phyloP scores from a whole-genome alignment of 2,888 invertebrate genomes.

The Archaeoteleia sp. region DNA sequence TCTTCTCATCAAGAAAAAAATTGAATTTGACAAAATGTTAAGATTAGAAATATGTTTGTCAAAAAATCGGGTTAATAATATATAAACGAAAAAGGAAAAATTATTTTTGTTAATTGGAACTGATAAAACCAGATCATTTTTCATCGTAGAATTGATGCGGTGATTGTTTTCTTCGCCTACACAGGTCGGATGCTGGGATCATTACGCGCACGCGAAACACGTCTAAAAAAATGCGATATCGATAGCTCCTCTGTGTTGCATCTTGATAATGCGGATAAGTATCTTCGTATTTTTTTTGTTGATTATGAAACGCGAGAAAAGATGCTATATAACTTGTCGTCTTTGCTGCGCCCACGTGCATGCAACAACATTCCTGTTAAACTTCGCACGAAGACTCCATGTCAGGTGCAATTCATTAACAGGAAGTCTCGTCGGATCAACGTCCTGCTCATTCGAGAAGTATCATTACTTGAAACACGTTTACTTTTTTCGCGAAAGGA shows the following conservation, averaged over 20 bases:
- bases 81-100: no score
- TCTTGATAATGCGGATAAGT: slow-evolving; percentile 26
- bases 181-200: slow-evolving; percentile 11
- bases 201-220: slow-evolving; percentile 22
- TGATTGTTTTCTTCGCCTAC: slow-evolving; percentile 27
- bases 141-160: slow-evolving; percentile 13
- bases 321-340: slow-evolving; percentile 39
- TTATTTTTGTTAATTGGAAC: no score
- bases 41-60: no score
- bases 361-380: slow-evolving; percentile 39
- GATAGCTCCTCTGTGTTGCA: slow-evolving; percentile 20
- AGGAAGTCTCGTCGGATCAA: slow-evolving; percentile 50
- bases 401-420: slow-evolving; percentile 52
- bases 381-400: slow-evolving; percentile 44
- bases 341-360: slow-evolving; percentile 48
- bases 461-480: slow-evolving; percentile 31
- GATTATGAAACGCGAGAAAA: slow-evolving; percentile 36
- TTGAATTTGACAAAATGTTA: no score
- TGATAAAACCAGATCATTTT: background rate
- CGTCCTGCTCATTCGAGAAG: slow-evolving; percentile 39
- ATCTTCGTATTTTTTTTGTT: slow-evolving; percentile 7
- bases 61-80: no score
- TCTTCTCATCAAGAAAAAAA: no score
- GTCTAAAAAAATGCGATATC: slow-evolving; percentile 15
- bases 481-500: slow-evolving; percentile 21